Percentiles rank a stretch among this genome's conserved stretches.
Conservation (phyloP, 2,888 invertebrate genomes). For the Sinotaia quadrata region DNA sequence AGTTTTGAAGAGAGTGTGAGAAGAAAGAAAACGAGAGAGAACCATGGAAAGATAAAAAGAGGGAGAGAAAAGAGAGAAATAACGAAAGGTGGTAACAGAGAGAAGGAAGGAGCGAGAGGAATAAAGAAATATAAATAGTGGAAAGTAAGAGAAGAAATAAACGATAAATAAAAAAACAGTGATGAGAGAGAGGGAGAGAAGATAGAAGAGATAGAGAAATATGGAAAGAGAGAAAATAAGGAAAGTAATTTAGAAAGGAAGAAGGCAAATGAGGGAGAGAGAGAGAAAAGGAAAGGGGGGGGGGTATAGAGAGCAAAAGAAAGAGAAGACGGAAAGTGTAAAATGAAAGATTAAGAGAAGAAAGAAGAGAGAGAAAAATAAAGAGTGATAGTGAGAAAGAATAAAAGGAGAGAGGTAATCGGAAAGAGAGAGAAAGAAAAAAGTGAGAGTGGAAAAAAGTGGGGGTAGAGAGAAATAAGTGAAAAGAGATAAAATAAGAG, state of each 20-base stretch:
- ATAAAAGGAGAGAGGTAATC: background rate
- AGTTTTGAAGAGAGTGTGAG: background rate
- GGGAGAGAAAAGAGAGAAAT: constrained; percentile 7
- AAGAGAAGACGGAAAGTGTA: background rate
- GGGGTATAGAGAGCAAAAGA: background rate
- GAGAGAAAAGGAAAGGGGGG: background rate
- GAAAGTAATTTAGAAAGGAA: background rate
- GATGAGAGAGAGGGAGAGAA: background rate
- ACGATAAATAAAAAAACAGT: background rate
- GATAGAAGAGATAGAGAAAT: background rate
- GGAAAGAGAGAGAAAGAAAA: background rate
- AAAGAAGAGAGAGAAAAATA: background rate
- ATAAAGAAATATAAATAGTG: background rate
- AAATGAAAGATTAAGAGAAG: background rate
- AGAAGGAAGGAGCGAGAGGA: constrained; percentile 1
- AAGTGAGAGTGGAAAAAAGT: background rate
- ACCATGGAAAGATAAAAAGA: constrained; percentile 16
- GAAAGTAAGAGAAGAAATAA: background rate
- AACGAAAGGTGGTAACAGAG: constrained; percentile 2
- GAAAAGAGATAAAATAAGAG: background rate
- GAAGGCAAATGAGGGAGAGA: background rate
- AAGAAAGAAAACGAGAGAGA: background rate
- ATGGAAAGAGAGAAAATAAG: background rate
- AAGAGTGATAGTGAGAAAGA: background rate
- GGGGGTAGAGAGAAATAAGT: too few species aligned